phyloP scores from a whole-genome alignment of 2,888 invertebrate genomes.

The Cryptocephalus primarius region DNA sequence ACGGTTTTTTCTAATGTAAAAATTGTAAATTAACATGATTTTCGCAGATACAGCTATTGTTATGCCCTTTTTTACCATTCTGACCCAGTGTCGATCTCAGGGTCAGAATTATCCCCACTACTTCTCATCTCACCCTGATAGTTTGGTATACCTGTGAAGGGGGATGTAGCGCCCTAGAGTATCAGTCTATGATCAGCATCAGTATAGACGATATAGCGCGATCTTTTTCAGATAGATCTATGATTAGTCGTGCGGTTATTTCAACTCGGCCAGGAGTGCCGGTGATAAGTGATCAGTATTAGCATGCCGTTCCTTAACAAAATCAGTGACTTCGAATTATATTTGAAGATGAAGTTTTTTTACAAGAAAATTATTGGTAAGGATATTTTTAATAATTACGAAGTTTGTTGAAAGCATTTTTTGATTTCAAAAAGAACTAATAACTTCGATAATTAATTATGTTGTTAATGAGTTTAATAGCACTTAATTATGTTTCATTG shows the following conservation, averaged over 20 bases:
- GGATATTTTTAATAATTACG: not conserved
- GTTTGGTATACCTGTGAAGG: slow-evolving; percentile 1
- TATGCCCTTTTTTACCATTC: not conserved
- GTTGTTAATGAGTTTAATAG: no score
- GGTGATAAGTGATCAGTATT: no score
- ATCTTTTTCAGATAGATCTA: no score
- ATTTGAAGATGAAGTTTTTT: slow-evolving; percentile 26
- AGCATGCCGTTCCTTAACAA: no score
- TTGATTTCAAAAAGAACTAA: not conserved
- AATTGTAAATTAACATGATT: slow-evolving; percentile 29
- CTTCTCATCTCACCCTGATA: slow-evolving; percentile 10
- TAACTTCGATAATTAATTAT: no score
- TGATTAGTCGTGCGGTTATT: no score
- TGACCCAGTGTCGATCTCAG: slow-evolving; percentile 5
- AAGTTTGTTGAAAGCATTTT: no score
- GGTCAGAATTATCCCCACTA: slow-evolving; percentile 14
- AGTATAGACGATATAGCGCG: not conserved
- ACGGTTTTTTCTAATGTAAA: no score
- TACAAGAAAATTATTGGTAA: slow-evolving; percentile 24
- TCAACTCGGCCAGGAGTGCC: no score
- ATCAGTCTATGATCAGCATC: slow-evolving; percentile 23
- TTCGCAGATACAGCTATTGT: slow-evolving; percentile 8
- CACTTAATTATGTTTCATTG: no score
- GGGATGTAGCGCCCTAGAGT: not conserved
- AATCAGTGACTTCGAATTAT: slow-evolving; percentile 21